A percentile compares a stretch with the other conserved stretches of the same genome.
phyloP scores from a whole-genome alignment of 2,797 vertebrate species.

The Australoheros facetus region DNA sequence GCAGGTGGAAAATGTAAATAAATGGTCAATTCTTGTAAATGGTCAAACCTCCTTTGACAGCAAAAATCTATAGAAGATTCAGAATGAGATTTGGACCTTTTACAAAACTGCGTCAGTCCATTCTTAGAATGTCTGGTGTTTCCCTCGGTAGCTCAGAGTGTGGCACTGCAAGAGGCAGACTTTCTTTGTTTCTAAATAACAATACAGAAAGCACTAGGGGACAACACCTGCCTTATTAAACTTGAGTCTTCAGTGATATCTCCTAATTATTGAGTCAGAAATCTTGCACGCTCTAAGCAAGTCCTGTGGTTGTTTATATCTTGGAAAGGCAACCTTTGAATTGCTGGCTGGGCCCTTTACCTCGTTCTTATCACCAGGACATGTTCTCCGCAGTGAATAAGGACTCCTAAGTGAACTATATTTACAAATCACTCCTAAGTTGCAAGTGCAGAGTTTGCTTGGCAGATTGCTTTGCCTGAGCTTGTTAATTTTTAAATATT shows the following conservation, averaged over 20 bases:
- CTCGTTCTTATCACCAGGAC: constrained; percentile 54
- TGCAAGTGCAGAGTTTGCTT: constrained; percentile 3
- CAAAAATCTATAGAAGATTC: neutral
- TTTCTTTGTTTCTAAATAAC: neutral
- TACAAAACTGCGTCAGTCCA: neutral
- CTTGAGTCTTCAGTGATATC: neutral
- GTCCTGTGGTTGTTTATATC: neutral
- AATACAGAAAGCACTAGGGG: neutral
- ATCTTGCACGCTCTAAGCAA: neutral
- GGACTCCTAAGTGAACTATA: neutral
- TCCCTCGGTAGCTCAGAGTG: neutral
- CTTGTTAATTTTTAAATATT: neutral
- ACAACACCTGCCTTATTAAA: neutral
- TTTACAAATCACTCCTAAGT: constrained; percentile 2
- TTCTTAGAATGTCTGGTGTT: neutral
- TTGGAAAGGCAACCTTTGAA: constrained; percentile 30
- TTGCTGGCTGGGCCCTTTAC: constrained; percentile 33
- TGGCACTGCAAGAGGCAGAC: neutral
- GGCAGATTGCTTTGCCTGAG: neutral
- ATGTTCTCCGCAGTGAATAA: constrained; percentile 35
- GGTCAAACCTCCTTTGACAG: neutral
- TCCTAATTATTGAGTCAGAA: neutral
- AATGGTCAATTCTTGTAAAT: neutral
- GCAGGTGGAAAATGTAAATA: neutral
- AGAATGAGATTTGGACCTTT: neutral